A percentile compares a stretch with the other conserved stretches of the same genome.
Evolutionary conservation across 2,113 vertebrate species (phyloP).

Genomic region (Pagrus major): DNA sequence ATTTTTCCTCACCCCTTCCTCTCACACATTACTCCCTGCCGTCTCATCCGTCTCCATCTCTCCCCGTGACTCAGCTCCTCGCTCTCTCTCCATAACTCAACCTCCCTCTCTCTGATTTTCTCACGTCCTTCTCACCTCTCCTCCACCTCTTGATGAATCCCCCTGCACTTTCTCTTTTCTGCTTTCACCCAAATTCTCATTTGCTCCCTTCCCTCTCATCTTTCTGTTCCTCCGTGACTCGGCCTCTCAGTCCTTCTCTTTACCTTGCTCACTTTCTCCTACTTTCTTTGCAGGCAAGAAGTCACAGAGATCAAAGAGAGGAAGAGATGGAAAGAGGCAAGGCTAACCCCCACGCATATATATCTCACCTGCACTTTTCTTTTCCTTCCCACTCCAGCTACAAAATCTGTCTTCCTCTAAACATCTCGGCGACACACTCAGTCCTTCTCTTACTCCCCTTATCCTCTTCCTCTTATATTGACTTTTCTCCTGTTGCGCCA

Average conservation of each 20-base stretch:
- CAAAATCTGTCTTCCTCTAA: constrained; percentile 47
- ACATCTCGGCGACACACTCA: constrained; percentile 14
- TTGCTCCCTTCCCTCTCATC: constrained; percentile 61
- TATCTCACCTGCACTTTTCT: constrained; percentile 33
- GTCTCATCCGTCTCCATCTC: constrained; percentile 50
- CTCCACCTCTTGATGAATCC: constrained; percentile 47
- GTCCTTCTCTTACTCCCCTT: constrained; percentile 14
- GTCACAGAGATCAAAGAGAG: constrained; percentile 71
- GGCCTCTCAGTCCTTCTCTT: constrained; percentile 40
- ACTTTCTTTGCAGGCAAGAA: constrained; percentile 60
- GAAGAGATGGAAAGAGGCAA: constrained; percentile 58
- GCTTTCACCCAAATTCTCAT: constrained; percentile 56
- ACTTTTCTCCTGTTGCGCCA: background rate
- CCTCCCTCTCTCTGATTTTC: constrained; percentile 33
- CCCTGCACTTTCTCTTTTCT: constrained; percentile 7
- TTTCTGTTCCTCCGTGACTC: constrained; percentile 48
- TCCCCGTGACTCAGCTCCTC: constrained; percentile 57
- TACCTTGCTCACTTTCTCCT: constrained; percentile 62
- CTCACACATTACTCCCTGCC: constrained; percentile 25
- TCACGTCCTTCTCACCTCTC: constrained; percentile 39
- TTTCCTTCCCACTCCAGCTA: constrained; percentile 29
- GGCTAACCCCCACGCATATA: constrained; percentile 55
- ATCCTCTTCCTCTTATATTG: background rate
- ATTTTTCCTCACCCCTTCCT: constrained; percentile 23
- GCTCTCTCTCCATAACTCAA: constrained; percentile 15